Base-by-base conservation (phyloP, 2,888 invertebrate species). In the Cryptocheilus praepositus region DNA sequence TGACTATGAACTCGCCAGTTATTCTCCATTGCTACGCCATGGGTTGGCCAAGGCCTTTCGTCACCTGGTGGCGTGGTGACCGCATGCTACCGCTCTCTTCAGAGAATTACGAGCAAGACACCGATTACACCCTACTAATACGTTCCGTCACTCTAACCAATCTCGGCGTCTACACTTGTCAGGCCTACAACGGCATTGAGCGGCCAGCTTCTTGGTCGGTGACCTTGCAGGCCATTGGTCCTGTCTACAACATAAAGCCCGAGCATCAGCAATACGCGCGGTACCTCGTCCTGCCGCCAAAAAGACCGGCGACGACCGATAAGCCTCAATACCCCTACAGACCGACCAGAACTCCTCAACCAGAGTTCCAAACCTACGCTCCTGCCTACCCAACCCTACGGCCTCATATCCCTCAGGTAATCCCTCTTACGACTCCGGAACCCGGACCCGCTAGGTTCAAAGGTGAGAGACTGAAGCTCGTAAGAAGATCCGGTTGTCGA, bases 141-240 rank as follows among this genome's bases (percentile, higher is more conserved):
- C 91, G 93, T 61, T 90, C 92, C 0, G 93, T 97, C 15, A 91
- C 92, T 44, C 82, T 94, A 19, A 92, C 92, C 5, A 94, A 94
- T 81, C 91, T 96, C 61, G 98, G 97, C 3, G 91, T 93, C 58
- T 98, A 98, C 89, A 94, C 94, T 5, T 98, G 98, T 85, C 94
- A 95, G 83, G 97, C 96, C 3, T 97, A 94, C 89, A 97, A 97
- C 85, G 96, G 95, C 1, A 86, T 92, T 8, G 94, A 93, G 13
- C 92, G 93, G 77, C 93, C 97, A 4, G 94, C 94, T 0, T 93
- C 95, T 55, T 94, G 95, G 93, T 92, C 93, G 15, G 92, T 95
- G 7, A 91, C 92, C 0, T 91, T 97, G 15, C 92, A 93, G 82
- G 94, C 95, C 0, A 89, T 93, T 73, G 93, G 93, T 18, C 94